These are phyloP conservation scores for Aldrovandia affinis DNA, from an alignment of 2,797 vertebrate genomes.

Conservation along the genomic window DNA sequence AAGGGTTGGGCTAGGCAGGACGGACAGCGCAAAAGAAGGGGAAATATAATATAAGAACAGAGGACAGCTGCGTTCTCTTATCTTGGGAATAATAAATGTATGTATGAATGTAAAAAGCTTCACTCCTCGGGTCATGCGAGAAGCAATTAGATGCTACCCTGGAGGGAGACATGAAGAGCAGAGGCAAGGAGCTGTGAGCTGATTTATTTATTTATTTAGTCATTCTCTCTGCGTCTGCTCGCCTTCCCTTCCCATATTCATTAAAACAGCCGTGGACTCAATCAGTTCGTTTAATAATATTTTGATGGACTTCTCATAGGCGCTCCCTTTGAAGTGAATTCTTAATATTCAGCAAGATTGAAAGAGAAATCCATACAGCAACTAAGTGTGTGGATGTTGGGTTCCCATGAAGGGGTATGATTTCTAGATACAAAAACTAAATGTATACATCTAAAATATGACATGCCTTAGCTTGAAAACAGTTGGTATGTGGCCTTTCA, in stretches of 20 bases:
- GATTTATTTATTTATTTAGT: constrained; percentile 6
- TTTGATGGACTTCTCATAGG: not conserved
- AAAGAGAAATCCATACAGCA: too few species aligned
- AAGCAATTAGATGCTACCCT: constrained; percentile 43
- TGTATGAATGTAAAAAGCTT: constrained; percentile 36
- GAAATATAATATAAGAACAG: constrained; percentile 1
- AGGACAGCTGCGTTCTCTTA: not conserved
- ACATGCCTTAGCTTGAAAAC: not conserved
- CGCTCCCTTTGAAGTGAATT: not conserved
- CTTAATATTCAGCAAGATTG: not conserved
- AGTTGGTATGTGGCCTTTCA: not conserved
- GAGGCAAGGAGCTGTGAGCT: not conserved
- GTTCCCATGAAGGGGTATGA: not conserved
- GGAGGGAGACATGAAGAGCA: constrained; percentile 25
- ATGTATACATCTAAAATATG: too few species aligned
- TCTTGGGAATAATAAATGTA: constrained; percentile 31
- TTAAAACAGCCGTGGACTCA: constrained; percentile 5
- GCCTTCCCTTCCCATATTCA: not conserved
- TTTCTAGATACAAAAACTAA: too few species aligned
- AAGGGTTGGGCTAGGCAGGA: not conserved
- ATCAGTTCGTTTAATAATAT: not conserved
- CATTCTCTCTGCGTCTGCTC: not conserved
- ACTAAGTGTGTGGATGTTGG: not conserved
- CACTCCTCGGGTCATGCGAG: constrained; percentile 40
- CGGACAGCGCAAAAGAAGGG: not conserved